phyloP scores from a whole-genome alignment of 2,888 invertebrate species.

The Polymixis flavicincta region DNA sequence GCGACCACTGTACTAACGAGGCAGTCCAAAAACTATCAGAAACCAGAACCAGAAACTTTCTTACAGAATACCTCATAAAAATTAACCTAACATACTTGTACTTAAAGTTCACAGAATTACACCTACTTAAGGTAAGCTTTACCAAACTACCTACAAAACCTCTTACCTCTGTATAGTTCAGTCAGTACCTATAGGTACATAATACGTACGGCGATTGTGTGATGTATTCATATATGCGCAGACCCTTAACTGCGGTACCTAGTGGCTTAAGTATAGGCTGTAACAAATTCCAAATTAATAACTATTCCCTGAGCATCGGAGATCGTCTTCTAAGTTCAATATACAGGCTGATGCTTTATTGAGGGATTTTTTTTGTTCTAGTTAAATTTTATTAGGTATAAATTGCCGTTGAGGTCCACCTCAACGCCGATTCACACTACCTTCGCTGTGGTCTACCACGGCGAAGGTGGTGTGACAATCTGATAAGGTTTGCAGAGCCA shows the following conservation, averaged over 20 bases:
- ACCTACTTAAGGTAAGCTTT: constrained; percentile 20
- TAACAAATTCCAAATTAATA: constrained; percentile 90
- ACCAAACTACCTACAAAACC: constrained; percentile 7
- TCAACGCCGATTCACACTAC: no score
- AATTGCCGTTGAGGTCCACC: no score
- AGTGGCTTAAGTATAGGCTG: constrained; percentile 86
- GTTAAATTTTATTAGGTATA: no score
- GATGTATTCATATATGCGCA: constrained; percentile 81
- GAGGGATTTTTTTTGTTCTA: no score
- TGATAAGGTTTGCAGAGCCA: no score
- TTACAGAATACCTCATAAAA: neutral
- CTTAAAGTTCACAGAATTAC: constrained; percentile 19
- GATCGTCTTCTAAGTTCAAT: constrained; percentile 57
- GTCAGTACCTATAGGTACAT: constrained; percentile 8
- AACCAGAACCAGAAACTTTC: no score
- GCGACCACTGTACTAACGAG: no score
- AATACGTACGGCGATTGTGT: constrained; percentile 55
- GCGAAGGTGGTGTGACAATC: no score
- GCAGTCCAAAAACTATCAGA: neutral
- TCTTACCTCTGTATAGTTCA: neutral
- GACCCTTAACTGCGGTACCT: constrained; percentile 79
- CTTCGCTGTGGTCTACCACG: no score
- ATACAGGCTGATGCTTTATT: constrained; percentile 73
- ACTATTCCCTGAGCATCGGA: constrained; percentile 80
- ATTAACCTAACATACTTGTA: constrained; percentile 2